Percentiles rank a stretch among this genome's conserved stretches.
These are phyloP conservation scores for Oxyteleia sp. DNA, from an alignment of 2,888 invertebrate species.

Conservation along the genomic window DNA sequence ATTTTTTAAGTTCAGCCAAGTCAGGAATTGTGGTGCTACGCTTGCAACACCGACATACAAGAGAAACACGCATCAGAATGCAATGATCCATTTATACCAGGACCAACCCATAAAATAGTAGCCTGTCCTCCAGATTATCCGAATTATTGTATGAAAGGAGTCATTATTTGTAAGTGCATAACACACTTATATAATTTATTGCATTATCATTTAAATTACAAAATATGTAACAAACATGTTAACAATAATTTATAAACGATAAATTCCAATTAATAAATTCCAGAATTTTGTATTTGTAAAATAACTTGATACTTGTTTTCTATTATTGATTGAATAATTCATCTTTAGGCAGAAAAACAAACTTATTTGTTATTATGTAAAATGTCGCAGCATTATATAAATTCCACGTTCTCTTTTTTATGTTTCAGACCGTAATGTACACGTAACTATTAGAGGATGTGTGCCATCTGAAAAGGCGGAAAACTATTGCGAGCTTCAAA, in stretches of 20 bases:
- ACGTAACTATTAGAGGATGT: conserved; percentile 66
- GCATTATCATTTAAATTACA: neutral
- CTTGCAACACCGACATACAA: conserved; percentile 62
- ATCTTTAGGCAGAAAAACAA: neutral
- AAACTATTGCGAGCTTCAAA: conserved; percentile 60
- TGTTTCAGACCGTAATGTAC: conserved; percentile 54
- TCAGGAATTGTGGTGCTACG: conserved; percentile 65
- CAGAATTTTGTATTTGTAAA: neutral
- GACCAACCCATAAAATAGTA: conserved; percentile 23
- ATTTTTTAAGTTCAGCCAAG: conserved; percentile 44
- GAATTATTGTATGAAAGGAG: conserved; percentile 61
- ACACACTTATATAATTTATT: neutral
- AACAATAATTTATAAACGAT: too few relatives aligned
- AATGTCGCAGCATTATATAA: conserved; percentile 6
- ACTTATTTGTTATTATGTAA: neutral
- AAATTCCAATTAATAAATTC: too few relatives aligned
- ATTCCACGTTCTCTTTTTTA: conserved; percentile 16
- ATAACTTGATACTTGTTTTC: neutral
- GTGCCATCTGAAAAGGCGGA: conserved; percentile 51
- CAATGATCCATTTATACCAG: conserved; percentile 67
- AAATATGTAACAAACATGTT: too few relatives aligned
- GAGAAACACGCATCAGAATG: conserved; percentile 55
- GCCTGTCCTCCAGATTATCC: conserved; percentile 52
- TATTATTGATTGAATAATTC: neutral
- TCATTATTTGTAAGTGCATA: conserved; percentile 63